Evolutionary conservation across 2,113 vertebrate species (phyloP).

Genomic region (Misgurnus anguillicaudatus): DNA sequence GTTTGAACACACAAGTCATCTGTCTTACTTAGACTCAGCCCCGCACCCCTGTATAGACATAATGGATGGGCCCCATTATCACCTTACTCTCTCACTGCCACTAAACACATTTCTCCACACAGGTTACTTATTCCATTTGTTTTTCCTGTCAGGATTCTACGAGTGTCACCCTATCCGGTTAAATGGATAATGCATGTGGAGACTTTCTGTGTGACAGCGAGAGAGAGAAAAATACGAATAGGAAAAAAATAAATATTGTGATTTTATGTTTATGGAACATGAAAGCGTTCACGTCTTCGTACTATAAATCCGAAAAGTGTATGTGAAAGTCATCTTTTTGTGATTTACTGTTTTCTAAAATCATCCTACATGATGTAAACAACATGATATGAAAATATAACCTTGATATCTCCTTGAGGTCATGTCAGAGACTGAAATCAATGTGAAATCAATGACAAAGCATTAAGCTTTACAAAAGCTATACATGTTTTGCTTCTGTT

Average conservation of each 20-base stretch:
- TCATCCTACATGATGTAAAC: no score
- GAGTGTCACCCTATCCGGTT: constrained; percentile 1
- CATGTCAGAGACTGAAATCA: no score
- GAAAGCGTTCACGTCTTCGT: no score
- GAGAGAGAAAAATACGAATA: neutral
- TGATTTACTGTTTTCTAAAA: no score
- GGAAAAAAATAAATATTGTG: neutral
- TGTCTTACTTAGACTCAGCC: constrained; percentile 45
- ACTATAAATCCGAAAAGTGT: no score
- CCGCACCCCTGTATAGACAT: neutral
- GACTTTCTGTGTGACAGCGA: neutral
- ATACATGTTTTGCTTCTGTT: neutral
- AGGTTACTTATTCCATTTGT: constrained; percentile 37
- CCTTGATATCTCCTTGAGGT: no score
- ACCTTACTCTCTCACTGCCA: constrained; percentile 30
- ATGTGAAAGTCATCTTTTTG: no score
- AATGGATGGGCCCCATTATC: constrained; percentile 44
- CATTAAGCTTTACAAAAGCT: neutral
- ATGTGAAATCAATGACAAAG: neutral
- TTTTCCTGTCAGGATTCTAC: neutral
- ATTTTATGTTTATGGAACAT: no score
- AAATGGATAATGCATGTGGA: constrained; percentile 7
- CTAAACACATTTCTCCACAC: constrained; percentile 31
- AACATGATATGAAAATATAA: no score
- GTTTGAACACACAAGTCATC: constrained; percentile 46